Base-by-base conservation (phyloP, 2,797 vertebrate genomes). In the Melanotaenia trifasciata region DNA sequence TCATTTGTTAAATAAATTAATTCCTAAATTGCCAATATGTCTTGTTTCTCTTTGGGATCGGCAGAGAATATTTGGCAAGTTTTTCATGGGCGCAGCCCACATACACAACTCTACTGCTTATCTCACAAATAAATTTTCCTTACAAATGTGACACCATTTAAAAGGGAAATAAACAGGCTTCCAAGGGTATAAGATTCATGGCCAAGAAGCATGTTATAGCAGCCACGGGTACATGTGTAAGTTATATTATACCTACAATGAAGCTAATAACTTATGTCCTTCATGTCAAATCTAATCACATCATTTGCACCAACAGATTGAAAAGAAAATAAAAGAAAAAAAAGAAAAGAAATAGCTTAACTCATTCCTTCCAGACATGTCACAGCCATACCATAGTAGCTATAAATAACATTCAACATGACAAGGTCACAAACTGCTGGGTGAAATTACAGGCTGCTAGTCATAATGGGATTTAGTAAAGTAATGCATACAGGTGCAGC, bases 221-320 rank as follows among this genome's bases (percentile, higher is more conserved):
- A 38, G 12, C 11, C 12, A 4, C 40, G 65, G 79, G 75, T 59
- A 64, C 58, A 35, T 35, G 4, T 69, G 59, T 74, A 59, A 75
- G 60, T 57, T 64, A 58, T 64, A 63, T 59, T 62, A 54, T 64
- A 47, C 72, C 68, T 56, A 60, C 67, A 24, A 38, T 61, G 61
- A 28, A 13, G 62, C 74, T 63, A 56, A 63, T 59, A 72, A 79
- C 71, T 32, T 24, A 28, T 61, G 57, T 64, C 24, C 59, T 33
- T 35, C 22, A 35, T 33, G 69, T 70, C 76, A 74, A 56, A 68
- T 61, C 4, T 43, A 33, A 72, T 67, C 40, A 60, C 62, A 64
- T 51, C 33, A 51, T 76, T 56, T 43, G 35, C n/a, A 62, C 50
- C 51, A 12, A 40, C 14, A 54, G 12, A 16, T 1, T 47, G 18